phyloP scores from a whole-genome alignment of 2,113 vertebrate genomes.

The Hiodon alosoides region DNA sequence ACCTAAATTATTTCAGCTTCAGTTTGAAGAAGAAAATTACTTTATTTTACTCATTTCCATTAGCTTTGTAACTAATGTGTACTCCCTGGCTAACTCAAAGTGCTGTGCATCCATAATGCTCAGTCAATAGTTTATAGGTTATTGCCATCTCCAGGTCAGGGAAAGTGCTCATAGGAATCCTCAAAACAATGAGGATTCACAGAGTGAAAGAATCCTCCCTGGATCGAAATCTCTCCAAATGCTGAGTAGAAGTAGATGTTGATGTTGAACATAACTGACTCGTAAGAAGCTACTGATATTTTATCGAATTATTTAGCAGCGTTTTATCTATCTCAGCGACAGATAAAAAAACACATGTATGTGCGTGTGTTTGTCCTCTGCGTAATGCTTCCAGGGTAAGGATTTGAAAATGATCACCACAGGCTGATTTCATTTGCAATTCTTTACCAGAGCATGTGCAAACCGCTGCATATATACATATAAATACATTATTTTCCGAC shows the following conservation, averaged over 20 bases:
- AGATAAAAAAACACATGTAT: neutral
- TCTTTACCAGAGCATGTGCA: neutral
- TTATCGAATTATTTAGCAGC: neutral
- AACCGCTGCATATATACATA: neutral
- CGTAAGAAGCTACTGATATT: neutral
- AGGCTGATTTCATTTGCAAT: neutral
- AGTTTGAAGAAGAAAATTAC: too few relatives aligned
- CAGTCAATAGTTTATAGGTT: too few relatives aligned
- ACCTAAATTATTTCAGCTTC: too few relatives aligned
- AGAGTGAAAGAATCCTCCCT: too few relatives aligned
- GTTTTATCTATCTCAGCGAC: neutral
- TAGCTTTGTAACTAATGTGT: too few relatives aligned
- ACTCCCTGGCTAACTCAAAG: too few relatives aligned
- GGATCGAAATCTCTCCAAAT: neutral
- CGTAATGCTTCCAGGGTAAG: neutral
- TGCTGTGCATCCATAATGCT: too few relatives aligned
- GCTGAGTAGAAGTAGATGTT: neutral
- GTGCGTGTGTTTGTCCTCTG: neutral
- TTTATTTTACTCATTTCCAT: too few relatives aligned
- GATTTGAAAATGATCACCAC: conserved; percentile 7
- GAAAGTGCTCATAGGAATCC: too few relatives aligned
- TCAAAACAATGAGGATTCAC: too few relatives aligned
- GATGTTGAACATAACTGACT: neutral
- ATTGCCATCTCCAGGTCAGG: too few relatives aligned
- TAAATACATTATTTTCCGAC: conserved; percentile 27